Percentiles rank a stretch among this genome's conserved stretches.
phyloP scores from a whole-genome alignment of 2,797 vertebrate genomes.

The Scolopax bukidnonensis region DNA sequence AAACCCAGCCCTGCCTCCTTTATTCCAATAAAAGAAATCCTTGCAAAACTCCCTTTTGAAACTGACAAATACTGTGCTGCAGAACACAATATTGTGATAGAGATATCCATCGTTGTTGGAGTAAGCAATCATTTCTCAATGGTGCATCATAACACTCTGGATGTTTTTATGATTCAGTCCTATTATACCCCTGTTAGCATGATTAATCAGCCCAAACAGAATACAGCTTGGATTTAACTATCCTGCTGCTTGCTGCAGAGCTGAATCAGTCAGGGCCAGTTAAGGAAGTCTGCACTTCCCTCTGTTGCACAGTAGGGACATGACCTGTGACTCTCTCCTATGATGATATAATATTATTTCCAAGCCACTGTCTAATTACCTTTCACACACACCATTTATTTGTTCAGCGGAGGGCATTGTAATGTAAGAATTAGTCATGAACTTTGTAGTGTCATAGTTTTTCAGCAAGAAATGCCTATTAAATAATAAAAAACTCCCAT shows the following conservation, averaged over 20 bases:
- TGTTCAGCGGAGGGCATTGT: not conserved
- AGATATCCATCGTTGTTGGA: not conserved
- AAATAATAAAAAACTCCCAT: accelerated
- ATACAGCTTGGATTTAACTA: slow-evolving; percentile 10
- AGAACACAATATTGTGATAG: not conserved
- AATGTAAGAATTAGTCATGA: not conserved
- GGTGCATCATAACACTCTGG: not conserved
- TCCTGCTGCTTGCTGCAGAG: slow-evolving; percentile 17
- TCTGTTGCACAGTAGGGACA: not conserved
- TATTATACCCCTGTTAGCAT: not conserved
- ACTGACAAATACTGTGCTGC: not conserved
- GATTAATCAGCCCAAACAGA: slow-evolving; percentile 45
- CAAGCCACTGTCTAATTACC: not conserved
- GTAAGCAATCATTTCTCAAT: not conserved
- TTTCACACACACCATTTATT: slow-evolving; percentile 22
- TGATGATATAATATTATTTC: slow-evolving; percentile 13
- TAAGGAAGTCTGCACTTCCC: slow-evolving; percentile 23
- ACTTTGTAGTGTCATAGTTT: not conserved
- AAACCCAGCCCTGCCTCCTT: not conserved
- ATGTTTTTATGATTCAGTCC: not conserved
- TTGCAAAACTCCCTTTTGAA: not conserved
- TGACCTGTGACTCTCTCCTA: not conserved
- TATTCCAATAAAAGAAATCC: not conserved
- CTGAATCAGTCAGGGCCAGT: slow-evolving; percentile 17
- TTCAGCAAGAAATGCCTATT: not conserved